Evolutionary conservation across 2,113 vertebrate genomes (phyloP).

Genomic region (pig (Sus scrofa)): T2T-Sscrofa CM000828.6:74685501-74686000

Average conservation of each 20-base stretch:
- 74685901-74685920: neutral
- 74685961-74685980: neutral
- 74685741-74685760: neutral
- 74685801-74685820: fast-evolving
- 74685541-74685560: neutral
- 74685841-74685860: too few species aligned
- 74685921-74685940: neutral
- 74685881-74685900: neutral
- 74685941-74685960: neutral
- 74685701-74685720: neutral
- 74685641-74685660: neutral
- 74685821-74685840: too few species aligned
- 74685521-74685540: fast-evolving
- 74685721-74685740: neutral
- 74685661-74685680: fast-evolving
- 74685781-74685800: fast-evolving
- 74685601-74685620: too few species aligned
- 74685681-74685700: fast-evolving
- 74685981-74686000: neutral
- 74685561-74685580: fast-evolving
- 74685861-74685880: too few species aligned
- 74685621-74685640: neutral
- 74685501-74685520: too few species aligned
- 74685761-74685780: fast-evolving
- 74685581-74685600: fast-evolving